Conservation (phyloP, 1,140 invertebrate species). For the Grapholita molesta region DNA sequence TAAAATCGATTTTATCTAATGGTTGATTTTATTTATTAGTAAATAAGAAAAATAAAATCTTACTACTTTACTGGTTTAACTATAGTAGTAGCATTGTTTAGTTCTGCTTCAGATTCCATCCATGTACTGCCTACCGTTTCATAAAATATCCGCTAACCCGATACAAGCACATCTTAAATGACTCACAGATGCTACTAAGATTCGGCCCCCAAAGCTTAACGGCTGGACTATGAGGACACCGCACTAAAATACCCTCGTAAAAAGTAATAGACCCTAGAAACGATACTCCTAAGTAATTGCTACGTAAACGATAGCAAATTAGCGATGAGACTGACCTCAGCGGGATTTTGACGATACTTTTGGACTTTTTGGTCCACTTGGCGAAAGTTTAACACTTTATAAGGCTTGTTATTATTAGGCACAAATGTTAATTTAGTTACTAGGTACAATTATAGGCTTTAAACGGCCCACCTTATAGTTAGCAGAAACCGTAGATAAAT, state of each 20-base stretch:
- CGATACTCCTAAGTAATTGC: constrained; percentile 24
- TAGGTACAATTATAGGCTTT: no score
- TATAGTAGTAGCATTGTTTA: no score
- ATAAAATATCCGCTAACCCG: neutral
- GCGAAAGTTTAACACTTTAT: neutral
- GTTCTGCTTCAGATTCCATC: no score
- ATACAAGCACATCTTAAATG: neutral
- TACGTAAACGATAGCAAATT: constrained; percentile 5
- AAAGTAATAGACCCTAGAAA: constrained; percentile 42
- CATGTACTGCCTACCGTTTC: neutral
- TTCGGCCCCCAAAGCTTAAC: neutral
- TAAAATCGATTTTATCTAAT: no score
- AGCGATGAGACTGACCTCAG: neutral
- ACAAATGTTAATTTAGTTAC: no score
- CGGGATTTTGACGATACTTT: neutral
- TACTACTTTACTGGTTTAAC: no score
- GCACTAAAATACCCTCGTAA: constrained; percentile 44
- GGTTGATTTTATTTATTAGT: no score
- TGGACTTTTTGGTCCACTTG: neutral
- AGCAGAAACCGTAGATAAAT: no score
- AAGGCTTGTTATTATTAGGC: neutral
- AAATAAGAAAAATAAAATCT: no score
- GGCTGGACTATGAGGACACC: constrained; percentile 22
- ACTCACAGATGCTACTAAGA: neutral
- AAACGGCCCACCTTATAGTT: no score